These are phyloP conservation scores for Laterallus jamaicensis DNA, from an alignment of 2,113 vertebrate genomes.

Conservation along the genomic window DNA sequence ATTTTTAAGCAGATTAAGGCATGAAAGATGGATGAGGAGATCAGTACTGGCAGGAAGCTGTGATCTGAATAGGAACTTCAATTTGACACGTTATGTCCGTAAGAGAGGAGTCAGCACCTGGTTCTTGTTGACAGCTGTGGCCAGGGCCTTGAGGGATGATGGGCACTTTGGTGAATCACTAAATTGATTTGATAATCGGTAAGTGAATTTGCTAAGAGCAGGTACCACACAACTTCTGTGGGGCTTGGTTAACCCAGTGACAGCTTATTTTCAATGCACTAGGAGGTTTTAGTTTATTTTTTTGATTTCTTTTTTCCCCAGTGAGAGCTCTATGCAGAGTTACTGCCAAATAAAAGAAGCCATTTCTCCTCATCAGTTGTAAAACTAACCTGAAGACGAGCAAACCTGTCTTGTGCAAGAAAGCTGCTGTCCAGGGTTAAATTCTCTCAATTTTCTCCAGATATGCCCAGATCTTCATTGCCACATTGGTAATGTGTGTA, in stretches of 20 bases:
- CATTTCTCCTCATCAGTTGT: background rate
- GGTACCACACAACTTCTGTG: slow-evolving; percentile 19
- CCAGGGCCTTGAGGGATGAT: slow-evolving; percentile 45
- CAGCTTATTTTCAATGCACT: slow-evolving; percentile 49
- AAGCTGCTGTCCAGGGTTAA: background rate
- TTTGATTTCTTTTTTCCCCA: background rate
- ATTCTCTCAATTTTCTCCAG: background rate
- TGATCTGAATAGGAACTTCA: slow-evolving; percentile 73
- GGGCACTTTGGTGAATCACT: slow-evolving; percentile 54
- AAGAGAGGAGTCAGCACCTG: slow-evolving; percentile 29
- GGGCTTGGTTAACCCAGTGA: slow-evolving; percentile 53
- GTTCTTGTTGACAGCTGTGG: slow-evolving; percentile 65
- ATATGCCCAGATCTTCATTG: background rate
- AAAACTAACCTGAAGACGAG: background rate
- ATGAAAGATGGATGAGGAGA: slow-evolving; percentile 55
- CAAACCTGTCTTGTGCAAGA: background rate
- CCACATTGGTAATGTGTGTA: background rate
- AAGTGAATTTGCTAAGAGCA: slow-evolving; percentile 65
- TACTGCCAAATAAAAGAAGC: background rate
- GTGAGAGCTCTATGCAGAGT: background rate
- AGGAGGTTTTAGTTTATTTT: background rate
- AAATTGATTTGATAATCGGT: slow-evolving; percentile 69
- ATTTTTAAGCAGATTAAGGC: slow-evolving; percentile 65
- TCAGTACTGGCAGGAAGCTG: slow-evolving; percentile 64
- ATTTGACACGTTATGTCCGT: slow-evolving; percentile 68